Base-by-base conservation (phyloP, 2,888 invertebrate species). In the Ichneumoninae sp. region DNA sequence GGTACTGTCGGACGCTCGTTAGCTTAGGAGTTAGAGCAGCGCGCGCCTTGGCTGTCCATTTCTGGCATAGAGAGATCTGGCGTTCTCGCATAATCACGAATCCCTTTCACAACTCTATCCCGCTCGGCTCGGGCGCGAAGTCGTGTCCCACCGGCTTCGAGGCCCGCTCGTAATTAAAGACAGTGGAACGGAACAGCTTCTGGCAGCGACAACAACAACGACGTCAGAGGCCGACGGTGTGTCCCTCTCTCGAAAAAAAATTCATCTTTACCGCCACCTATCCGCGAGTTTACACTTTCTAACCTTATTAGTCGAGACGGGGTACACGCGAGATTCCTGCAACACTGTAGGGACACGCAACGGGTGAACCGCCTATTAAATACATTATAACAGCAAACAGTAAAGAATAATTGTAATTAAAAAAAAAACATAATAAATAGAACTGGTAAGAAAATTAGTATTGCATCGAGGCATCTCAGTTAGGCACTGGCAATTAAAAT, bases 61-160 rank as follows among this genome's bases (percentile, higher is more conserved):
- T 87, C 83, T 82, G 84, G 80, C 65, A 36, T 54, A 84, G 70
- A 72, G 71, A 80, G 30, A 81, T 75, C 66, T 65, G 26, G 68
- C 69, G 19, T 70, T 68, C 69, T 80, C 68, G 69, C 52, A 30
- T 54, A 16, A 52, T 69, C 66, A 71, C 78, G 13, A 47, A 57
- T 72, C 72, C 57, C 52, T 66, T 81, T 81, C 54, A 30, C 76
- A 68, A 62, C 62, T 30, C 44, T 26, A 44, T 7, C 66, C 13
- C 0, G 36, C 40, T n/a, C 16, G 7, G 7, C 5, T 47, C 33
- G 8, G 60, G 26, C 8, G 47, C 19, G 50, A n/a, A 13, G n/a
- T n/a, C 44, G 44, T 16, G 57, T 26, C 22, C 22, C 57, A 26
- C 26, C 10, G 50, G 50, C 30, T 13, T 72, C 30, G 72, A 54